Percentiles rank a stretch among this genome's conserved stretches.
Evolutionary conservation across 1,140 invertebrate species (phyloP).

Genomic region (Dendrolimus punctatus): DNA sequence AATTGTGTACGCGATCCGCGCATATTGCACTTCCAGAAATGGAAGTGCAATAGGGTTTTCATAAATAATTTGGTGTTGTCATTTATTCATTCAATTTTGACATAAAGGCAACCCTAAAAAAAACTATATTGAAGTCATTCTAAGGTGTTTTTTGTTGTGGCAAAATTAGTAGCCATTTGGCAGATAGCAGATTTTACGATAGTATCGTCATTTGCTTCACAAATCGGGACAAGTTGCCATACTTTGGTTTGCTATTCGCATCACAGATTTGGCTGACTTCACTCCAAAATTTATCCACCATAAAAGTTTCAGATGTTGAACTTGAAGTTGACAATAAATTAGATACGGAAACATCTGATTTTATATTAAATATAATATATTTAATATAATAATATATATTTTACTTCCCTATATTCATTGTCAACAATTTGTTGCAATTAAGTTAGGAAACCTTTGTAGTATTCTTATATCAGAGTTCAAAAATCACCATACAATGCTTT

Average conservation of each 20-base stretch:
- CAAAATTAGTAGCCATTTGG: constrained; percentile 4
- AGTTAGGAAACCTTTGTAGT: constrained; percentile 5
- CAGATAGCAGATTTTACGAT: constrained; percentile 3
- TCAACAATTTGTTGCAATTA: constrained; percentile 5
- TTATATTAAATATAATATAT: no score
- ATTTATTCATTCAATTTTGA: no score
- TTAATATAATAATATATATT: no score
- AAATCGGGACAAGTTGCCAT: neutral
- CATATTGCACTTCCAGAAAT: no score
- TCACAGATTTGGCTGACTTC: constrained; percentile 2
- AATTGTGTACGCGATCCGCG: no score
- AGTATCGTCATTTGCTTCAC: neutral
- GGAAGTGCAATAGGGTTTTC: no score
- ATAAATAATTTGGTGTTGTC: no score
- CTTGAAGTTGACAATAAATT: no score
- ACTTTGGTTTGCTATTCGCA: constrained; percentile 2
- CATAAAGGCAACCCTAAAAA: no score
- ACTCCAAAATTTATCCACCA: neutral
- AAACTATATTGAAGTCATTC: constrained; percentile 3
- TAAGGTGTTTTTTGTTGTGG: constrained; percentile 4
- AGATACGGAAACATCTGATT: neutral
- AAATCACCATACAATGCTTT: constrained; percentile 1
- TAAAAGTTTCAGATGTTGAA: no score
- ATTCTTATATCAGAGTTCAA: constrained; percentile 3
- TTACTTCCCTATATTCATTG: constrained; percentile 6